Evolutionary conservation across 2,888 invertebrate genomes (phyloP).

Genomic region (Philhelius pedissequus): DNA sequence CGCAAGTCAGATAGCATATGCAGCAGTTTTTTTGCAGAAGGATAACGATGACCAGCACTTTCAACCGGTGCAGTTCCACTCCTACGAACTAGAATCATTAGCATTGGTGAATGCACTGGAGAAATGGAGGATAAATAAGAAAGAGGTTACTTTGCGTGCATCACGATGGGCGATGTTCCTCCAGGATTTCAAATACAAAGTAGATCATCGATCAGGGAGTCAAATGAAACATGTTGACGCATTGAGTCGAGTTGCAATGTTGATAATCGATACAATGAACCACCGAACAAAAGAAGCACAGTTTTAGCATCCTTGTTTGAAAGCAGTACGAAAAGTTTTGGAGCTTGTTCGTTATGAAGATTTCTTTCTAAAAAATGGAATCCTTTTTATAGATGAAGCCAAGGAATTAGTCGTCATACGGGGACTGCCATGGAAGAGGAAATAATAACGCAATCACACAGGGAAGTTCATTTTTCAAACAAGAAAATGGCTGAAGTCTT

Average conservation of each 20-base stretch:
- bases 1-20: slow-evolving; percentile 60
- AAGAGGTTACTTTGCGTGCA: slow-evolving; percentile 54
- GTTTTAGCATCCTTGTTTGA: slow-evolving; percentile 13
- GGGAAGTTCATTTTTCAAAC: slow-evolving; percentile 73
- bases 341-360: slow-evolving; percentile 21
- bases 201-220: slow-evolving; percentile 39
- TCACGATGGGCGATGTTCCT: slow-evolving; percentile 38
- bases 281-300: slow-evolving; percentile 11
- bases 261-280: slow-evolving; percentile 19
- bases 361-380: slow-evolving; percentile 34
- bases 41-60: slow-evolving; percentile 30
- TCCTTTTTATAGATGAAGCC: slow-evolving; percentile 43
- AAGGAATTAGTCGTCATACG: slow-evolving; percentile 72
- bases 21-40: slow-evolving; percentile 55
- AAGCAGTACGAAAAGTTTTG: slow-evolving; percentile 28
- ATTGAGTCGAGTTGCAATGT: slow-evolving; percentile 29
- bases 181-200: slow-evolving; percentile 40
- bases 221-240: slow-evolving; percentile 65
- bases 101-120: slow-evolving; percentile 56
- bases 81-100: slow-evolving; percentile 69
- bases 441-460: slow-evolving; percentile 74
- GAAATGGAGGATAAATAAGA: slow-evolving; percentile 71
- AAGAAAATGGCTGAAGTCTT: slow-evolving; percentile 71
- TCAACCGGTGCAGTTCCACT: slow-evolving; percentile 48
- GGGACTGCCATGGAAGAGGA: slow-evolving; percentile 72